These are phyloP conservation scores for Lasius platythorax DNA, from an alignment of 2,888 invertebrate species.

Conservation along the genomic window DNA sequence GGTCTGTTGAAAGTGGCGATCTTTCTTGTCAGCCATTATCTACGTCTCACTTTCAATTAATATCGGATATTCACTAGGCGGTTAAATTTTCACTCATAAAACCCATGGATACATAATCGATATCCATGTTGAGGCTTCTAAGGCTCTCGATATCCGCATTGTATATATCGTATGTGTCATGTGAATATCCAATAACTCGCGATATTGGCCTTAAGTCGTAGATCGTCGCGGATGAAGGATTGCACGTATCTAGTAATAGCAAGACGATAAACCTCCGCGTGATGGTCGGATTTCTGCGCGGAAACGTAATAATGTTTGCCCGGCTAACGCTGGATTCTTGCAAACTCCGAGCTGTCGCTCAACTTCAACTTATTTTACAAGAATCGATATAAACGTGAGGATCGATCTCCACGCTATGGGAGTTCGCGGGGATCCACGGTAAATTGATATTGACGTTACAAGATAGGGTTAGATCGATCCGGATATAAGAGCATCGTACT, in stretches of 20 bases:
- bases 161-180: background rate
- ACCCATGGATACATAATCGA: conserved; percentile 34
- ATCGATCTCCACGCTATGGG: conserved; percentile 57
- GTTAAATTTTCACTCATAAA: conserved; percentile 42
- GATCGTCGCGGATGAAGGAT: conserved; percentile 38
- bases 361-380: conserved; percentile 70
- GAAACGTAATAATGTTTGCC: conserved; percentile 74
- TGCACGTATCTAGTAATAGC: conserved; percentile 53
- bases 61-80: conserved; percentile 20
- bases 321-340: conserved; percentile 61
- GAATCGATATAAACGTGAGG: conserved; percentile 72
- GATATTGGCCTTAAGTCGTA: conserved; percentile 47
- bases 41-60: conserved; percentile 32
- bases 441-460: conserved; percentile 74
- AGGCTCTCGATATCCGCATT: conserved; percentile 15
- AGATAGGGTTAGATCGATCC: conserved; percentile 56
- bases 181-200: conserved; percentile 48
- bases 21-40: conserved; percentile 46
- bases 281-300: conserved; percentile 58
- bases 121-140: conserved; percentile 8
- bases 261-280: conserved; percentile 43
- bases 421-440: conserved; percentile 65
- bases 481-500: conserved; percentile 53
- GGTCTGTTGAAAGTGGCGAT: conserved; percentile 21
- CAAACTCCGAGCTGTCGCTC: conserved; percentile 63